phyloP scores from a whole-genome alignment of 2,113 vertebrate genomes.

The Cinclus mexicanus region DNA sequence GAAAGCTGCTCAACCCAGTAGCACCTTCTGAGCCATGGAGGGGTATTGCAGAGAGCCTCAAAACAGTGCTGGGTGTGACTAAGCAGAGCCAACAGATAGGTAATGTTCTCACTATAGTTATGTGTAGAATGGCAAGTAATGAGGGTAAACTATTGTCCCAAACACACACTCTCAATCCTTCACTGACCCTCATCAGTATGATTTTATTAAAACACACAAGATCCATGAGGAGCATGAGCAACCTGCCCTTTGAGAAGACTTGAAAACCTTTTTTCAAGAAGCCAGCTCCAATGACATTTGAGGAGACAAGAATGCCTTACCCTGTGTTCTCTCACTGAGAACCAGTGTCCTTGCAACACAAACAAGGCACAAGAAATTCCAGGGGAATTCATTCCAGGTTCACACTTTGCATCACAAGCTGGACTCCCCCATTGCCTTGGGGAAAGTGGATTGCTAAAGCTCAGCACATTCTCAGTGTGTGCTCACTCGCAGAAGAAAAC shows the following conservation, averaged over 20 bases:
- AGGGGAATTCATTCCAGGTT: not conserved
- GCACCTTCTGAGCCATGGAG: not conserved
- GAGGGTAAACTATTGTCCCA: not conserved
- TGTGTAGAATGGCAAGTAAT: not conserved
- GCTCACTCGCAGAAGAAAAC: not conserved
- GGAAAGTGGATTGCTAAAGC: not conserved
- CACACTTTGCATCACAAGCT: not conserved
- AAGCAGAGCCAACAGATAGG: not conserved
- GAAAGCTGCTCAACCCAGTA: not conserved
- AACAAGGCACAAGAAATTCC: not conserved
- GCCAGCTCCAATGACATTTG: not conserved
- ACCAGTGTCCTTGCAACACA: not conserved
- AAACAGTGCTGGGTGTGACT: not conserved
- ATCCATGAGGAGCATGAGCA: not conserved
- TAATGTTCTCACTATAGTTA: not conserved
- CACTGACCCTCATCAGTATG: not conserved
- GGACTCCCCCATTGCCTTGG: not conserved
- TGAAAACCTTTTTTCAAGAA: not conserved
- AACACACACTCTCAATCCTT: not conserved
- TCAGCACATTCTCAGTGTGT: not conserved
- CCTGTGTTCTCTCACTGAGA: not conserved
- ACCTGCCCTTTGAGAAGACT: not conserved
- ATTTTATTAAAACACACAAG: not conserved
- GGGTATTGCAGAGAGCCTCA: not conserved
- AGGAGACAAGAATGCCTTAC: not conserved